phyloP scores from a whole-genome alignment of 1,140 invertebrate genomes.

The Achatina immaculata region DNA sequence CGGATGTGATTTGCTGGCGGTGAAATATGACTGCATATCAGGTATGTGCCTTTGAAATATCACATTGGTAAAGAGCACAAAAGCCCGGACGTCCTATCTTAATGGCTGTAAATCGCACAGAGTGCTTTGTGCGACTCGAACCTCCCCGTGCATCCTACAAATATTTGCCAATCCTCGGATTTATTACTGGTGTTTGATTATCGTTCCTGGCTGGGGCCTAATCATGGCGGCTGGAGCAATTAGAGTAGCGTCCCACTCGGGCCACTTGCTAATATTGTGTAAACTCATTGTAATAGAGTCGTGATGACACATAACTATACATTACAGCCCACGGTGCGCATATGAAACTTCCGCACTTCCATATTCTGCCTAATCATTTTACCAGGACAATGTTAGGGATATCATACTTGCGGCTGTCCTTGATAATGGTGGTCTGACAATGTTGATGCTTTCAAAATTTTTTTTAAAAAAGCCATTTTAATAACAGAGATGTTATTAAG shows the following conservation, averaged over 20 bases:
- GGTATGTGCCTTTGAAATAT: constrained; percentile 19
- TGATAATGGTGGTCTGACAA: background rate
- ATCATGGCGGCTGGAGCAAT: constrained; percentile 33
- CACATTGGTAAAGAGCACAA: background rate
- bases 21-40: constrained; percentile 8
- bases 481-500: background rate
- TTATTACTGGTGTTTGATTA: constrained; percentile 37
- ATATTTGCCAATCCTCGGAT: constrained; percentile 37
- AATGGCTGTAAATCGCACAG: constrained; percentile 32
- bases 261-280: constrained; percentile 38
- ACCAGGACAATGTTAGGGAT: background rate
- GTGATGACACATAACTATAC: constrained; percentile 32
- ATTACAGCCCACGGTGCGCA: background rate
- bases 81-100: constrained; percentile 8
- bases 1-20: background rate
- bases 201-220: constrained; percentile 16
- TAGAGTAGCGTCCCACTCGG: constrained; percentile 11
- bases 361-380: constrained; percentile 6
- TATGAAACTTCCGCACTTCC: background rate
- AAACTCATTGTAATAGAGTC: constrained; percentile 5
- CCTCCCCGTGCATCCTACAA: constrained; percentile 11
- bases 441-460: background rate
- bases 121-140: constrained; percentile 24
- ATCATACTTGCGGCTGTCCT: background rate
- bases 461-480: too few relatives aligned